These are phyloP conservation scores for Stylophora pistillata DNA, from an alignment of 64 coral and sea anemone genomes.

Conservation along the genomic window DNA sequence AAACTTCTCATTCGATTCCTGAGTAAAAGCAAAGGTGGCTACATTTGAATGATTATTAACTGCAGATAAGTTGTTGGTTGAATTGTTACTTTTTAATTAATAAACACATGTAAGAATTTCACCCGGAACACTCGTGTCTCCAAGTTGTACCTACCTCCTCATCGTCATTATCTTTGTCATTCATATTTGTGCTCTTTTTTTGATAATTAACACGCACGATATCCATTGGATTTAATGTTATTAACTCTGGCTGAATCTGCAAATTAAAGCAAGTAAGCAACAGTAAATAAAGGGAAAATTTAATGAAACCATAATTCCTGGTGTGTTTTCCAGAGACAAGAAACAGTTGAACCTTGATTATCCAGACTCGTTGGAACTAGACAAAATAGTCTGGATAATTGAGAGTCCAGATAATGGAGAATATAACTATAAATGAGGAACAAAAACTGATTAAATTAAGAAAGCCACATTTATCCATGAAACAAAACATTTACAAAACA, in stretches of 20 bases:
- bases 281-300: no score
- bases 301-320: no score
- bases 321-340: not conserved
- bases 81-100: not conserved
- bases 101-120: not conserved
- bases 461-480: no score
- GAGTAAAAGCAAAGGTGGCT: not conserved
- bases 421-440: no score
- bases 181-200: slow-evolving; percentile 22
- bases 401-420: no score
- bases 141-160: slow-evolving; percentile 3
- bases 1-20: slow-evolving; percentile 40
- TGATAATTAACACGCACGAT: slow-evolving; percentile 48
- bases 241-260: slow-evolving; percentile 95
- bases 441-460: no score
- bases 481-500: no score
- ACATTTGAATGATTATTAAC: not conserved
- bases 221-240: slow-evolving; percentile 89
- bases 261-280: slow-evolving; percentile 8
- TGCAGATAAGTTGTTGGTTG: not conserved
- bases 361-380: no score
- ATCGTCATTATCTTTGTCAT: slow-evolving; percentile 45
- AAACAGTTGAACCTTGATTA: no score
- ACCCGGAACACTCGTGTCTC: no score
- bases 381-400: no score